A percentile compares a stretch with the other conserved stretches of the same genome.
phyloP scores from a whole-genome alignment of 1,140 invertebrate species.

The Aphelinus atriplicis region DNA sequence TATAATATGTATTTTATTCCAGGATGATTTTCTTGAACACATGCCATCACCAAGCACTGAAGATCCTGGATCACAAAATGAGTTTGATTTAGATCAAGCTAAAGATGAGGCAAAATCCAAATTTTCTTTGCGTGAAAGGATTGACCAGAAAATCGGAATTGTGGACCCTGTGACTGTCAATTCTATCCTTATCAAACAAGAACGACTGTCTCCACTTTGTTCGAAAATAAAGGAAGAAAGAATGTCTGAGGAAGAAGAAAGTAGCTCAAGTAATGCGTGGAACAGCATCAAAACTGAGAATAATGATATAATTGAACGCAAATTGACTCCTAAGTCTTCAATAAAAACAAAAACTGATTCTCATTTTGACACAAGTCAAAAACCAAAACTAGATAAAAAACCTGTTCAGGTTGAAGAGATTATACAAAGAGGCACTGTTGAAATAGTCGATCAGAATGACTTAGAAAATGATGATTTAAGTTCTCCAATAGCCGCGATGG shows the following conservation, averaged over 20 bases:
- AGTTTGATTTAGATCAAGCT: constrained; percentile 43
- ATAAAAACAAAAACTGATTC: constrained; percentile 38
- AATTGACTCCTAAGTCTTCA: not conserved
- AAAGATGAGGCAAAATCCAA: constrained; percentile 52
- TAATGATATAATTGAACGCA: constrained; percentile 29
- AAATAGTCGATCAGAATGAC: constrained; percentile 59
- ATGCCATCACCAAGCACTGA: constrained; percentile 50
- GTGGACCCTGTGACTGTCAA: not conserved
- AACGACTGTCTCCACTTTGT: not conserved
- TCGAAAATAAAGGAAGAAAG: constrained; percentile 24
- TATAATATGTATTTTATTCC: constrained; percentile 36
- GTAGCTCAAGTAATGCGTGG: constrained; percentile 15
- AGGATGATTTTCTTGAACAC: constrained; percentile 56
- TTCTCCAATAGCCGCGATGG: constrained; percentile 56
- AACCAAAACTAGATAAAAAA: constrained; percentile 19
- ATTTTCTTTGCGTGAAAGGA: constrained; percentile 26
- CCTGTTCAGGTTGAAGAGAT: constrained; percentile 33
- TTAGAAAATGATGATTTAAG: constrained; percentile 57
- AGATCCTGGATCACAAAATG: constrained; percentile 41
- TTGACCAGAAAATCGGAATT: constrained; percentile 33
- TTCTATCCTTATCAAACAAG: constrained; percentile 11
- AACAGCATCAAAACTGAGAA: constrained; percentile 30
- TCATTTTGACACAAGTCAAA: not conserved
- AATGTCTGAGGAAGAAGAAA: constrained; percentile 31
- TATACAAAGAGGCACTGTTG: constrained; percentile 50